Evolutionary conservation across 2,797 vertebrate genomes (phyloP), one percentile per base, ranked within the genome.

Genomic region (Chaunax sp.): DNA sequence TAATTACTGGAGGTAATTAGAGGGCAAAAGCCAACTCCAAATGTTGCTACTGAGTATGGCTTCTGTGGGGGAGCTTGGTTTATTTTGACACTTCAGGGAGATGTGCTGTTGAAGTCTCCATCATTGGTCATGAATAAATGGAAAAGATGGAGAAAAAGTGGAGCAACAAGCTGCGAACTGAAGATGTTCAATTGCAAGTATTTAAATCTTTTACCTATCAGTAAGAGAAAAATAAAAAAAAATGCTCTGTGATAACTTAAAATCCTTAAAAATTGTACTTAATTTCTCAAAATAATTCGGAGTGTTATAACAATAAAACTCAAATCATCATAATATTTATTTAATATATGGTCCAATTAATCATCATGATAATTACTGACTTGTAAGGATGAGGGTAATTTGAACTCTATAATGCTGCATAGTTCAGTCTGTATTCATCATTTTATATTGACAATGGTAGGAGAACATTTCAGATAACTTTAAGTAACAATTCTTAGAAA

Each of bases 51-150:
- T 12, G 43, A 8, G 7, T 16, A 6, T 8, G 69, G 50, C 51
- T 44, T 51, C n/a, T 66, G 46, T 10, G 40, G 63, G 55, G 40
- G 23, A 13, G 51, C 33, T 61, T 2, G 28, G 67, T 85, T 89
- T 84, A 26, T 62, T 80, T 75, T 83, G 82, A 88, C 86, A 89
- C 82, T 75, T 70, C 55, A 2, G 20, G 35, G 57, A 52, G 51
- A 68, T 33, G 46, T 20, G 0, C 38, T 14, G 37, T 19, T 25
- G 37, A 46, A 14, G 25, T n/a, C 46, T 18, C 6, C 52, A 54
- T 28, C 35, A 35, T 52, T 44, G 53, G 26, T 0, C 61, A 26
- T 8, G 37, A 20, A 18, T 13, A 44, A 61, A 46, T 0, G 25
- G 19, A 45, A 30, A 25, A 56, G 37, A 26, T n/a, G 51, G 26